Percentiles rank a stretch among this genome's conserved stretches.
Conservation (phyloP, 2,113 vertebrate genomes). For the Muntiacus reevesi region DNA sequence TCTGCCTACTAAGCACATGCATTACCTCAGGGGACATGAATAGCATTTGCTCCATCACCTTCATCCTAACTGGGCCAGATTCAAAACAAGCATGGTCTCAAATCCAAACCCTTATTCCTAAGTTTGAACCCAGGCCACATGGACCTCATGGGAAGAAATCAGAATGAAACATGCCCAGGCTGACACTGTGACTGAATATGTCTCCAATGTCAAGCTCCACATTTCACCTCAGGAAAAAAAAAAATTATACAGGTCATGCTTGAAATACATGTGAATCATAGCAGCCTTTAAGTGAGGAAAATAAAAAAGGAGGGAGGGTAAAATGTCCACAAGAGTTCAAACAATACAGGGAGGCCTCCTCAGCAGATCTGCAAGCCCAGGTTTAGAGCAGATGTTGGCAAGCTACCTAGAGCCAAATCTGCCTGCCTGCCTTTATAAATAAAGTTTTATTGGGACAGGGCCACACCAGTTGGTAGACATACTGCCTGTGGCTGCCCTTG, state of each 20-base stretch:
- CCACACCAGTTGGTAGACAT: rapidly evolving
- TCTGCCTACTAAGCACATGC: not conserved
- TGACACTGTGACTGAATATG: not conserved
- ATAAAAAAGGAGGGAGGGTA: not conserved
- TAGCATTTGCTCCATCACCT: not conserved
- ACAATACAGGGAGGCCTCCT: not conserved
- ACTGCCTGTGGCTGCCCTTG: not conserved
- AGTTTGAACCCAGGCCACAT: not conserved
- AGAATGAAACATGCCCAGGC: not conserved
- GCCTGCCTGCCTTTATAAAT: not conserved
- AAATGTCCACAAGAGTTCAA: not conserved
- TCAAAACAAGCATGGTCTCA: not conserved
- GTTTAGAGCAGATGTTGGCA: not conserved
- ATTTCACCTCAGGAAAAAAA: not conserved
- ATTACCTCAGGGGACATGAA: not conserved
- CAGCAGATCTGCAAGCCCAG: not conserved
- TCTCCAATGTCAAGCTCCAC: not conserved
- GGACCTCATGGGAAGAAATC: not conserved
- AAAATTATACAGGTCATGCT: not conserved
- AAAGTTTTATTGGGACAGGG: slow-evolving; percentile 3
- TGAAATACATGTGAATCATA: not conserved
- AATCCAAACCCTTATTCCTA: not conserved
- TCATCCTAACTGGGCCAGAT: not conserved
- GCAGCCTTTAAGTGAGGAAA: not conserved
- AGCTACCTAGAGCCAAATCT: not conserved